phyloP scores from a whole-genome alignment of 2,888 invertebrate genomes.

The Rhamphomyia laevipes region DNA sequence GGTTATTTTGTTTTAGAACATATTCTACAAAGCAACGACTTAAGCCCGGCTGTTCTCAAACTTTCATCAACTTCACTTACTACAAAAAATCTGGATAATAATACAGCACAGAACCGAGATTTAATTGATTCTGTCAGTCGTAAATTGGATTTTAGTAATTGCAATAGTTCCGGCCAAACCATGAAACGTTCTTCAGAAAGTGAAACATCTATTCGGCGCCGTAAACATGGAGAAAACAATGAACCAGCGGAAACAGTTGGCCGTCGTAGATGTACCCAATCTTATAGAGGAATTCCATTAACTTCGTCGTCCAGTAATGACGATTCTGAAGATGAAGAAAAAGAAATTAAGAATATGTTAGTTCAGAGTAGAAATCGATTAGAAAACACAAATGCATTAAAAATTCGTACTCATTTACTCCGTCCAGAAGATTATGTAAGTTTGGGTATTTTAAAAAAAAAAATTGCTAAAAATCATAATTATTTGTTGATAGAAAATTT shows the following conservation, averaged over 20 bases:
- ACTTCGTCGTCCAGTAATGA: slow-evolving; percentile 35
- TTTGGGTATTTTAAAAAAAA: no score
- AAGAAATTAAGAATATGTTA: slow-evolving; percentile 34
- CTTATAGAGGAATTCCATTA: slow-evolving; percentile 29
- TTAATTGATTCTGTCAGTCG: slow-evolving; percentile 24
- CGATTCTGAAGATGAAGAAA: slow-evolving; percentile 34
- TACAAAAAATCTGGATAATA: slow-evolving; percentile 25
- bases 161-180: not conserved
- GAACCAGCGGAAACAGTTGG: slow-evolving; percentile 24
- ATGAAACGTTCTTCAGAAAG: slow-evolving; percentile 29
- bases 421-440: slow-evolving; percentile 39
- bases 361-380: slow-evolving; percentile 32
- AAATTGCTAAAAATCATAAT: no score
- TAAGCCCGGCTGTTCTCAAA: slow-evolving; percentile 19
- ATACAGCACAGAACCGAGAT: slow-evolving; percentile 3
- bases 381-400: slow-evolving; percentile 35
- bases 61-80: slow-evolving; percentile 31
- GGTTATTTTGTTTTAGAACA: no score
- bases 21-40: no score
- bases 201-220: slow-evolving; percentile 33
- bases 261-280: slow-evolving; percentile 35
- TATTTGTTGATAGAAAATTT: no score
- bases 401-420: slow-evolving; percentile 36
- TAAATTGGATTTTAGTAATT: slow-evolving; percentile 31
- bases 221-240: slow-evolving; percentile 21